phyloP scores from a whole-genome alignment of 1,140 invertebrate species.

The Aphidius ervi region DNA sequence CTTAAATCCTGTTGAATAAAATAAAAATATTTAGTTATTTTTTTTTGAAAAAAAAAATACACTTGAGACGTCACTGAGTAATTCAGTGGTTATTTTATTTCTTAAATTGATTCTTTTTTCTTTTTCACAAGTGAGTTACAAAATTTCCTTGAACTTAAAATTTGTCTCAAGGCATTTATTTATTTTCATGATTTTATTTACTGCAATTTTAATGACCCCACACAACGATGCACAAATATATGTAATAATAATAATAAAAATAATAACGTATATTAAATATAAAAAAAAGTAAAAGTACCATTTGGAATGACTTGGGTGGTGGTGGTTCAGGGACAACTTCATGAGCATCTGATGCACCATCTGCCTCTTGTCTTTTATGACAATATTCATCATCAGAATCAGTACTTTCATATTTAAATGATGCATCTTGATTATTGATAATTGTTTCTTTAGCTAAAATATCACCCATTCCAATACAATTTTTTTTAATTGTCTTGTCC shows the following conservation, averaged over 20 bases:
- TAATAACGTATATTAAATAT: not conserved
- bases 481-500: conserved; percentile 28
- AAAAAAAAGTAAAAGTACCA: conserved; percentile 4
- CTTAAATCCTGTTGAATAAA: too few relatives aligned
- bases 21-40: too few relatives aligned
- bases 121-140: too few relatives aligned
- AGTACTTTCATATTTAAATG: conserved; percentile 7
- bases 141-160: too few relatives aligned
- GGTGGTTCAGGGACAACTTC: conserved; percentile 22
- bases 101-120: too few relatives aligned
- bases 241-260: conserved; percentile 11
- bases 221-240: conserved; percentile 8
- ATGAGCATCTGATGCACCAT: conserved; percentile 17
- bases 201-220: too few relatives aligned
- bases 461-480: conserved; percentile 39
- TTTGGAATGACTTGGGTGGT: conserved; percentile 1
- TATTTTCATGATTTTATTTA: too few relatives aligned
- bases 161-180: too few relatives aligned
- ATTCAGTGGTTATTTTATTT: too few relatives aligned
- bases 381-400: conserved; percentile 9
- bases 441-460: conserved; percentile 39
- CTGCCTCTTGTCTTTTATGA: conserved; percentile 20
- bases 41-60: too few relatives aligned
- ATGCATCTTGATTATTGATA: conserved; percentile 21
- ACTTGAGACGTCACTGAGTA: too few relatives aligned